Evolutionary conservation across 2,113 vertebrate species (phyloP), one percentile per base, ranked within the genome.

Genomic region (Vidua chalybeata): DNA sequence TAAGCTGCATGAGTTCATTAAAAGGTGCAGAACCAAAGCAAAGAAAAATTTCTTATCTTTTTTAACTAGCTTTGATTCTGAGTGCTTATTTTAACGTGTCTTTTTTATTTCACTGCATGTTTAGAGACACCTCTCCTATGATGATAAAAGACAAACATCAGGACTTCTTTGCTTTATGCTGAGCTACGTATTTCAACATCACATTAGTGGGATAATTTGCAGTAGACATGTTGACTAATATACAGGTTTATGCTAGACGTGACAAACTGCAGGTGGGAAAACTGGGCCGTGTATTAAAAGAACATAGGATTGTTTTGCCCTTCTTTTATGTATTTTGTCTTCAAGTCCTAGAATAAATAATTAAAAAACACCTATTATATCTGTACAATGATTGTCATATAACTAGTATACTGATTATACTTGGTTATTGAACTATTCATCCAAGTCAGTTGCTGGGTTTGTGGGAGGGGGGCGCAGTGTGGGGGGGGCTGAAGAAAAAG

Each of bases 261-360:
- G 90, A 96, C 75, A 71, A 79, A 31, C 28, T 87, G 78, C 94
- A 95, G 35, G 76, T 86, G 80, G 31, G 51, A 84, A 93, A 91
- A 75, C 41, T 76, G n/a, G 56, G 63, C 64, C 37, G 22, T 37
- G 39, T 58, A 84, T 81, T 89, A 35, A 89, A 71, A 93, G 19
- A 20, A 28, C 37, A 51, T 5, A 54, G 9, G 18, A 24, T 33
- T 68, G 7, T 68, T 73, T 43, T 56, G 18, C 3, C 28, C 16
- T 18, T 14, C 55, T 61, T 84, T 54, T 14, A 8, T 24, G 41
- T 52, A 49, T 61, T 75, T 78, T 78, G 18, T 72, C 48, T 72
- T 33, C 23, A 77, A 90, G 46, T 74, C 3, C 23, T 80, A 55
- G 28, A 85, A 88, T 20, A 22, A 35, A 67, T 33, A 81, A 71